phyloP scores from a whole-genome alignment of 2,797 vertebrate species.

The Eulemur albifrons region DNA sequence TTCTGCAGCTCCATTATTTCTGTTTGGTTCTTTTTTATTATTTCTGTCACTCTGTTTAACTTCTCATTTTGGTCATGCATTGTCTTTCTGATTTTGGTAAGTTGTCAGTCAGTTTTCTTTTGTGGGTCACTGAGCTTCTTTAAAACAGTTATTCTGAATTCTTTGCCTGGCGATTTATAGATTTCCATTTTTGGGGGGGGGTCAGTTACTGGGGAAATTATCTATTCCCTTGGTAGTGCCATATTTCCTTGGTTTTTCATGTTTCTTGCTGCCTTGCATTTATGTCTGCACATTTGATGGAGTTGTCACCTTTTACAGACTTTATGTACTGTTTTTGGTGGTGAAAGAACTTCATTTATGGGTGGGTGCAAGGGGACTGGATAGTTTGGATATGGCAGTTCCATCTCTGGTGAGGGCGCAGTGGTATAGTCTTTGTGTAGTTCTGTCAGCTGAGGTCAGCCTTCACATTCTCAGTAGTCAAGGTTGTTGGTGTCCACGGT shows the following conservation, averaged over 20 bases:
- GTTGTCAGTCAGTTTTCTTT: not conserved
- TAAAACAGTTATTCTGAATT: too few relatives aligned
- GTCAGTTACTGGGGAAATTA: not conserved
- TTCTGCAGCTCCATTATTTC: not conserved
- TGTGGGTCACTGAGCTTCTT: not conserved
- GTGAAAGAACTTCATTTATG: not conserved
- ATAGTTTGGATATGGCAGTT: not conserved
- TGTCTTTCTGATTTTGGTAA: not conserved
- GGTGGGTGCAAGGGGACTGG: not conserved
- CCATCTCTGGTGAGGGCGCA: not conserved
- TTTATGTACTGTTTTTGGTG: not conserved
- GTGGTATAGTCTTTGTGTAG: not conserved
- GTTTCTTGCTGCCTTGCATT: not conserved
- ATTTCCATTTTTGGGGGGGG: not conserved
- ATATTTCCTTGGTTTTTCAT: not conserved
- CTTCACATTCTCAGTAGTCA: too few relatives aligned
- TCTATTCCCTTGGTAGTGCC: not conserved
- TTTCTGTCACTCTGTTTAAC: not conserved
- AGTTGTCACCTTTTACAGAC: not conserved
- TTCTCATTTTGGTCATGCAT: not conserved
- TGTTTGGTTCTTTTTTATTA: not conserved
- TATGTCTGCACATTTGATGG: not conserved
- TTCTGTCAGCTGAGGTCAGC: not conserved
- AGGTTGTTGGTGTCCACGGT: not conserved
- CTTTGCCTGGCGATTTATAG: not conserved